These are phyloP conservation scores for Ochotona curzoniae DNA, from an alignment of 2,113 vertebrate genomes.

Conservation along the genomic window DNA sequence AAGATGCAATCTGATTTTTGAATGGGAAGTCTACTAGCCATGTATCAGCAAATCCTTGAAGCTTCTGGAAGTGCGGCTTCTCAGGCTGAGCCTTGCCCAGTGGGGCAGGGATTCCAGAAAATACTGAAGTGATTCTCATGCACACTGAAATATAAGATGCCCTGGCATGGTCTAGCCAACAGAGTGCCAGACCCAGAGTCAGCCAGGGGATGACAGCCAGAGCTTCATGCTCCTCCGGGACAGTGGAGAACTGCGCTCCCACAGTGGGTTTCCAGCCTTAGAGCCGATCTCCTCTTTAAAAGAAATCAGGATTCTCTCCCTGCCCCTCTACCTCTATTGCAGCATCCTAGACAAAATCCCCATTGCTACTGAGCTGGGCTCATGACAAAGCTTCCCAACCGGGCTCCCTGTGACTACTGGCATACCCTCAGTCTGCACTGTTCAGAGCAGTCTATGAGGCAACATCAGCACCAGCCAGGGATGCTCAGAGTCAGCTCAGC, in stretches of 20 bases:
- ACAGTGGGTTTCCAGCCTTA: neutral
- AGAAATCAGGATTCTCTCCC: neutral
- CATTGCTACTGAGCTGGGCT: neutral
- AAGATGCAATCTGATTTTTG: neutral
- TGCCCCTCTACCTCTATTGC: neutral
- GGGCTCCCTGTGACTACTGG: neutral
- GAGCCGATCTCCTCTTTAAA: neutral
- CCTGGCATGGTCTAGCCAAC: neutral
- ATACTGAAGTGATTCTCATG: neutral
- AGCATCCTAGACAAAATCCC: neutral
- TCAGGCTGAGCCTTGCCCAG: neutral
- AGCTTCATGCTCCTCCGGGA: neutral
- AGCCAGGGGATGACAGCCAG: no score
- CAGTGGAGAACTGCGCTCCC: no score
- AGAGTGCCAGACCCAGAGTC: neutral
- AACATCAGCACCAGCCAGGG: neutral
- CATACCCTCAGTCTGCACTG: neutral
- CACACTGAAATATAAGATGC: neutral
- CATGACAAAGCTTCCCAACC: neutral
- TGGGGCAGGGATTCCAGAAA: neutral
- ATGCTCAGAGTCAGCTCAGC: neutral
- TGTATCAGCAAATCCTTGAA: neutral
- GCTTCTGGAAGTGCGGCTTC: neutral
- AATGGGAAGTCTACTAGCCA: neutral
- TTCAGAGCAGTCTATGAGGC: fast-evolving